Evolutionary conservation across 2,797 vertebrate species (phyloP).

Genomic region (Scomberomorus guttatus): DNA sequence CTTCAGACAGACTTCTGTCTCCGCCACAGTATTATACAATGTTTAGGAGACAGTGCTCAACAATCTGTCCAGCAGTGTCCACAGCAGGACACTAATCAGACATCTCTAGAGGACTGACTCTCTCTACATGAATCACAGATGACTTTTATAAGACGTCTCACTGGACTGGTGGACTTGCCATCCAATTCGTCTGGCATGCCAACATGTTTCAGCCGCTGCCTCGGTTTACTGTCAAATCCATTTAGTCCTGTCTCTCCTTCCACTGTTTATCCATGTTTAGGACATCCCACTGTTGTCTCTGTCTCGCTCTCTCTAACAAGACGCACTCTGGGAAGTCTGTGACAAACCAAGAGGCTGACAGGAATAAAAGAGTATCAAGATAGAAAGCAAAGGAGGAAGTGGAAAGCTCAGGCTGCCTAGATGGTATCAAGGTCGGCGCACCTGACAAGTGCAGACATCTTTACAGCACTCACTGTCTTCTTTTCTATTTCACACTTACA

Average conservation of each 20-base stretch:
- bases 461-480: background rate
- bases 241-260: slow-evolving; percentile 32
- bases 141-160: slow-evolving; percentile 65
- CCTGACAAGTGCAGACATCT: slow-evolving; percentile 38
- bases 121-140: slow-evolving; percentile 58
- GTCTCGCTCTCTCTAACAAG: slow-evolving; percentile 12
- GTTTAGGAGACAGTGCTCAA: slow-evolving; percentile 40
- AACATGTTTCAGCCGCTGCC: slow-evolving; percentile 34
- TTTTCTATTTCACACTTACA: slow-evolving; percentile 26
- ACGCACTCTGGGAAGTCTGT: slow-evolving; percentile 17
- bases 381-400: slow-evolving; percentile 5
- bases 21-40: background rate
- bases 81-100: slow-evolving; percentile 67
- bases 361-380: slow-evolving; percentile 35
- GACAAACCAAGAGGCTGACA: slow-evolving; percentile 35
- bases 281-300: slow-evolving; percentile 23
- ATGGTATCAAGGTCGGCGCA: slow-evolving; percentile 24
- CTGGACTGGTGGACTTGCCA: slow-evolving; percentile 42
- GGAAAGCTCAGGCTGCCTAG: slow-evolving; percentile 22
- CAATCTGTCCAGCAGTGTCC: slow-evolving; percentile 51
- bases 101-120: slow-evolving; percentile 40
- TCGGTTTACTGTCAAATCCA: slow-evolving; percentile 42
- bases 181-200: slow-evolving; percentile 49
- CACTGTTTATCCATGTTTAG: slow-evolving; percentile 6
- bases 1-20: slow-evolving; percentile 27